Evolutionary conservation across 2,888 invertebrate genomes (phyloP), one percentile per base, ranked within the genome.

Genomic region (Pantelozetes paolii): DNA sequence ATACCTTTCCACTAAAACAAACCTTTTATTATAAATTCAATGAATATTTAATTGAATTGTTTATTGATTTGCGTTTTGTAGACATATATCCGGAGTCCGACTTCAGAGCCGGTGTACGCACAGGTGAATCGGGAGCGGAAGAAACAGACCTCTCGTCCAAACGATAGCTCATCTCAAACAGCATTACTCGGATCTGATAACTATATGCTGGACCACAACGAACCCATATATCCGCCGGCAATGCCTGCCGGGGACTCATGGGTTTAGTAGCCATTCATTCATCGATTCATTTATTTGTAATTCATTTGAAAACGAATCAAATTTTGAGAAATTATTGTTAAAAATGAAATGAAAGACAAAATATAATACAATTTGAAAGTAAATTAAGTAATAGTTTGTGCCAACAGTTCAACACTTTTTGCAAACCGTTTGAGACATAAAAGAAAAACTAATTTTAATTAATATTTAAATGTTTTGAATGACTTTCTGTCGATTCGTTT

Each of bases 81-180:
- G 57, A 57, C 40, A 50, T 40, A 30, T 57, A 28, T 70, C 23
- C 32, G 54, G 26, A 69, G 54, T 36, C 32, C 48, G 18, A 45
- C 57, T 32, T 32, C 48, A 78, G 88, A 88, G 81, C 87, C 88
- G 67, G 83, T 87, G 72, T 88, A 88, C 81, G 88, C 88, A 79
- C 87, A 87, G 83, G 87, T 88, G 77, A 87, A 88, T 80, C 84
- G 87, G 81, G 87, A 87, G 80, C 87, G 86, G 82, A 88, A 88
- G 80, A 85, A 86, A 75, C 74, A 71, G 15, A 54, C 71, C 40
- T n/a, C 30, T 20, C 64, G 62, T 36, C 71, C 71, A 54, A 71
- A 74, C 26, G 73, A 73, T 54, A 62, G 71, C 9, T 74, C 74
- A 50, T 74, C 74, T 8, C 71, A 71, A 28, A 71, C 71, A 71